Evolutionary conservation across 2,888 invertebrate species (phyloP).

Genomic region (Carabus problematicus): DNA sequence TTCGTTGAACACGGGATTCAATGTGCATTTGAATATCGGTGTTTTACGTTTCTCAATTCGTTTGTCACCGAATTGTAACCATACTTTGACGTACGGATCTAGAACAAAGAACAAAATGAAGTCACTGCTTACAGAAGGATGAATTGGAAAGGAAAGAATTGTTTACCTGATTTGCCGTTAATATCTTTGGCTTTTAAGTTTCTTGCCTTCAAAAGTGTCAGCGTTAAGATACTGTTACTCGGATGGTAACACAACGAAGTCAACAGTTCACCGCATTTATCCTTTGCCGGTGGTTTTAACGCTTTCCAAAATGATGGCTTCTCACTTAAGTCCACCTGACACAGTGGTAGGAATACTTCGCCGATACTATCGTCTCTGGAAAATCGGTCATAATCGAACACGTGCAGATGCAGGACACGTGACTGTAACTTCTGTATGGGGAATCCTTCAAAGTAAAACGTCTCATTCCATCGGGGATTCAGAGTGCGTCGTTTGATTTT

Average conservation of each 20-base stretch:
- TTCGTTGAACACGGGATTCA: slow-evolving; percentile 96
- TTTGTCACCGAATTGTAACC: slow-evolving; percentile 95
- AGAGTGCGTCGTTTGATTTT: slow-evolving; percentile 90
- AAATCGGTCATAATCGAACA: slow-evolving; percentile 94
- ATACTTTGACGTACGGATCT: slow-evolving; percentile 99
- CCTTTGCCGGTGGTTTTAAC: slow-evolving; percentile 89
- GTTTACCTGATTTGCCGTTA: slow-evolving; percentile 89
- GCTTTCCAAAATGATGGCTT: slow-evolving; percentile 96
- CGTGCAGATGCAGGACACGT: slow-evolving; percentile 89
- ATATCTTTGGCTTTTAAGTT: slow-evolving; percentile 96
- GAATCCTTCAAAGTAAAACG: slow-evolving; percentile 93
- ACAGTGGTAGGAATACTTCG: slow-evolving; percentile 89
- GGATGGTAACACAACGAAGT: slow-evolving; percentile 96
- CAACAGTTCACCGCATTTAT: slow-evolving; percentile 90
- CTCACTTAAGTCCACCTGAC: slow-evolving; percentile 91
- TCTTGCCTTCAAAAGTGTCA: slow-evolving; percentile 90
- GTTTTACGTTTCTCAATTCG: slow-evolving; percentile 96
- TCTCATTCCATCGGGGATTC: slow-evolving; percentile 93
- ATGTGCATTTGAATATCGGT: slow-evolving; percentile 90
- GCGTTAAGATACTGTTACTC: slow-evolving; percentile 89
- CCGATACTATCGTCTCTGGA: slow-evolving; percentile 94
- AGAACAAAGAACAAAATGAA: background rate
- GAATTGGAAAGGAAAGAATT: background rate
- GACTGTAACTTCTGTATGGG: slow-evolving; percentile 93
- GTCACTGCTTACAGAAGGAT: background rate